phyloP scores from a whole-genome alignment of 2,113 vertebrate genomes.

The Mungos mungo region DNA sequence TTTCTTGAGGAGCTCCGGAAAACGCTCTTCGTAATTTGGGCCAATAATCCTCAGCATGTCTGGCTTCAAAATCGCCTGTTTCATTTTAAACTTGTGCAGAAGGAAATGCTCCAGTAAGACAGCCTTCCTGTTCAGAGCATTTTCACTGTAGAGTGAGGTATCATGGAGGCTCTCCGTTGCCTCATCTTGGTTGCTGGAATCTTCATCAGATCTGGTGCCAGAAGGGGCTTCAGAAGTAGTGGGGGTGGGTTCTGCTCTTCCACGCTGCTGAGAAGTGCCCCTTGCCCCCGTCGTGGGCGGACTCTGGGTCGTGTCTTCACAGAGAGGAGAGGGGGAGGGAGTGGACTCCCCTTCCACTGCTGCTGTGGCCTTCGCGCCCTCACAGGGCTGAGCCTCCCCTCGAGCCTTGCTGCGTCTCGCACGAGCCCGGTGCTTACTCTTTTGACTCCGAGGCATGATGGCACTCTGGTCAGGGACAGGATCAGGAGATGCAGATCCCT shows the following conservation, averaged over 20 bases:
- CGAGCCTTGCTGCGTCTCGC: background rate
- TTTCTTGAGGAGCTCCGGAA: constrained; percentile 51
- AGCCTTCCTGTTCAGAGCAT: background rate
- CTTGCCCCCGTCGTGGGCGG: background rate
- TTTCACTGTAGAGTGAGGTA: fast-evolving
- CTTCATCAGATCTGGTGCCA: background rate
- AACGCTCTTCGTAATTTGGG: background rate
- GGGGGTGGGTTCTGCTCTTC: fast-evolving
- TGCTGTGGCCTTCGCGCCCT: background rate
- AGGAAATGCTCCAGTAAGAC: background rate
- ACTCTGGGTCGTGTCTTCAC: background rate
- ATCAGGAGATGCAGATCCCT: background rate
- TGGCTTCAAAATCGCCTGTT: background rate
- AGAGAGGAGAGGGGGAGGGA: background rate
- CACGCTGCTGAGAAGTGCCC: background rate
- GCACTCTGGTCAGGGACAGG: background rate
- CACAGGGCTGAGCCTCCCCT: too few relatives aligned
- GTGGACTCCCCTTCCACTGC: background rate
- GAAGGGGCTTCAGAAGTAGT: background rate
- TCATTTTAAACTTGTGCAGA: constrained; percentile 36
- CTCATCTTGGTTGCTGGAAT: background rate
- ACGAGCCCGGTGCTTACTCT: background rate
- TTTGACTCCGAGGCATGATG: constrained; percentile 40
- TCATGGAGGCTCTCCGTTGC: fast-evolving
- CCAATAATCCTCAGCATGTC: constrained; percentile 19